Base-by-base conservation (phyloP, 2,888 invertebrate species). In the Caenorhabditis virilis region DNA sequence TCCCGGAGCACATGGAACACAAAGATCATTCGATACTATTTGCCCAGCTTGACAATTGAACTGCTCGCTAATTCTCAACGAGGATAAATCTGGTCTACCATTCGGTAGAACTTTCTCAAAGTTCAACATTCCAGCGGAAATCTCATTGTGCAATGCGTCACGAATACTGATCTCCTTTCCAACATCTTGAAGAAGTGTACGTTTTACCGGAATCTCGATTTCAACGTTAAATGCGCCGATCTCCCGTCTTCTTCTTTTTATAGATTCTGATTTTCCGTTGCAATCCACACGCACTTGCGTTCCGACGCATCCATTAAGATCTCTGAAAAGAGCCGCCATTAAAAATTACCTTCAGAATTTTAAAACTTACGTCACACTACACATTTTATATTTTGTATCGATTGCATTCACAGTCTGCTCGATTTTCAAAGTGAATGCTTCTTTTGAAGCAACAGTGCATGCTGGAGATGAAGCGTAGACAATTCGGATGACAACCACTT, bases 321-420 rank as follows among this genome's bases (percentile, higher is more conserved):
- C 74, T 11, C 74, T 76, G 55, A 33, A 61, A 42, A 3, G 15
- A 11, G 20, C 4, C 7, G 22, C 30, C 16, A n/a, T 36, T 36
- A n/a, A 4, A n/a, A n/a, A n/a, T 9, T 5, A 15, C 15, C 36
- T n/a, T 11, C 7, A 15, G 18, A 18, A 38, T 4, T 7, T 9
- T 23, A 9, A 43, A 30, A 55, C 67, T 51, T 48, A 74, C 74
- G 58, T 64, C 26, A 65, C 51, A 43, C 93, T 92, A 84, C 95
- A 95, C 90, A 95, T 91, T 87, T 92, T 91, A 95, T 95, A 95
- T 82, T 94, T 92, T 77, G 92, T 89, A 84, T 95, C 94, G 52
- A 95, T 87, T 47, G 91, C 89, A 79, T 93, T 91, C 52, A 95
- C 90, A 9, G 93, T 92, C 77, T 89, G 89, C 73, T 91, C 89